Base-by-base conservation (phyloP, 2,888 invertebrate species). In the Pegoplata infirma region DNA sequence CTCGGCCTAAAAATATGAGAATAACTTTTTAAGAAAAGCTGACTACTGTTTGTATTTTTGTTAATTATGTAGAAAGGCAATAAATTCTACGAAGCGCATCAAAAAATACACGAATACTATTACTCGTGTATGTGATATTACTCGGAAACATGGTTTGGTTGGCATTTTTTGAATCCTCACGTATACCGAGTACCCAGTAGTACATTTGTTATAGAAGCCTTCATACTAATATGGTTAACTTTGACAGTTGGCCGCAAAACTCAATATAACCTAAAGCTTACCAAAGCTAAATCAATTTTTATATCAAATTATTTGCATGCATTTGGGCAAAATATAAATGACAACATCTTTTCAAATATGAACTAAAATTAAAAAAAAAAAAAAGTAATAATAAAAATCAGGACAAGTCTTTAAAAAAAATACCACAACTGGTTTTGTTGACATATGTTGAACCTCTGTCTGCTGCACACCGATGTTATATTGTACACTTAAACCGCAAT, bases 401-500 rank as follows among this genome's bases (percentile, higher is more conserved):
- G 36, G 49, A 69, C 44, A 59, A 61, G 53, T 61, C 21, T 66
- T 71, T 55, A 61, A 75, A 69, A 71, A 44, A 12, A 12, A 12
- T 36, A 75, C 78, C 74, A 67, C 75, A 75, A 61, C 25, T 2
- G 3, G 10, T 53, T 12, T 44, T 67, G 47, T 32, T 16, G 44
- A 46, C 36, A 51, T 21, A 49, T 46, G 49, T 67, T 79, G 79
- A 72, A 75, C 79, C 75, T 46, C 49, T 72, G 71, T 79, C 71
- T 63, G 19, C 14, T 25, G 25, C 56, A 71, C 21, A 49, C 32
- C 49, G 44, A 59, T 66, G 10, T 2, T 46, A 55, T 49, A 74
- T 71, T 74, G 75, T 79, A 55, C 75, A 75, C 53, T 75, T 59
- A 16, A 46, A 74, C 64, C 69, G 47, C 71, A 67, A 63, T 79